Conservation (phyloP, 2,113 vertebrate species). For the Paramisgurnus dabryanus region DNA sequence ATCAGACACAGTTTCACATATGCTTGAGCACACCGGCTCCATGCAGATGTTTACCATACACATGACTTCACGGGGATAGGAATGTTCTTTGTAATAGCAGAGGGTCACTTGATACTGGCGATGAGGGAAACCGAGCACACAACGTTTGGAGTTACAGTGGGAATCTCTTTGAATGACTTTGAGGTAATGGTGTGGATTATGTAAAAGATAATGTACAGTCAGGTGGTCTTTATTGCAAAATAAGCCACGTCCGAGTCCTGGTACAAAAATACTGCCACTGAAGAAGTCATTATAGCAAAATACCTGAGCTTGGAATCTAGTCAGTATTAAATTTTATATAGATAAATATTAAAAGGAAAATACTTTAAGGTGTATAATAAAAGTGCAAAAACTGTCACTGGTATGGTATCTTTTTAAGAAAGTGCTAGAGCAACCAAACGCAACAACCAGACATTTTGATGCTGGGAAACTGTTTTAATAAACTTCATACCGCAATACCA, state of each 20-base stretch:
- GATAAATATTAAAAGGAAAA: too few relatives aligned
- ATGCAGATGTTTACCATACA: slow-evolving; percentile 69
- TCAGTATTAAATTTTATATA: too few relatives aligned
- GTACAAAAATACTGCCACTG: not conserved
- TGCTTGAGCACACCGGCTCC: slow-evolving; percentile 41
- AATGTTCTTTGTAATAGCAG: slow-evolving; percentile 62
- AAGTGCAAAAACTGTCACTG: too few relatives aligned
- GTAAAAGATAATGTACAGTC: not conserved
- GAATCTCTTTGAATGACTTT: slow-evolving; percentile 29
- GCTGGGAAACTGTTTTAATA: too few relatives aligned
- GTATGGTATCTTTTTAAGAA: too few relatives aligned
- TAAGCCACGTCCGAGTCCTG: not conserved
- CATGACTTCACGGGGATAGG: slow-evolving; percentile 66
- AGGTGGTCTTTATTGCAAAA: not conserved
- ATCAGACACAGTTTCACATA: slow-evolving; percentile 52
- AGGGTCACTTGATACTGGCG: slow-evolving; percentile 37
- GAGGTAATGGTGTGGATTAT: slow-evolving; percentile 21
- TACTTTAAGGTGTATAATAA: too few relatives aligned
- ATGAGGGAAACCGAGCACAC: not conserved
- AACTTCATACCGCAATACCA: too few relatives aligned
- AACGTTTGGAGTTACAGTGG: slow-evolving; percentile 4
- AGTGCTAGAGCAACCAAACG: too few relatives aligned
- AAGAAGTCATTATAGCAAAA: not conserved
- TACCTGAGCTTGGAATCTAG: too few relatives aligned
- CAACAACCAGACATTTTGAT: too few relatives aligned